Conservation (phyloP, 2,797 vertebrate species). For the Clamator glandarius region DNA sequence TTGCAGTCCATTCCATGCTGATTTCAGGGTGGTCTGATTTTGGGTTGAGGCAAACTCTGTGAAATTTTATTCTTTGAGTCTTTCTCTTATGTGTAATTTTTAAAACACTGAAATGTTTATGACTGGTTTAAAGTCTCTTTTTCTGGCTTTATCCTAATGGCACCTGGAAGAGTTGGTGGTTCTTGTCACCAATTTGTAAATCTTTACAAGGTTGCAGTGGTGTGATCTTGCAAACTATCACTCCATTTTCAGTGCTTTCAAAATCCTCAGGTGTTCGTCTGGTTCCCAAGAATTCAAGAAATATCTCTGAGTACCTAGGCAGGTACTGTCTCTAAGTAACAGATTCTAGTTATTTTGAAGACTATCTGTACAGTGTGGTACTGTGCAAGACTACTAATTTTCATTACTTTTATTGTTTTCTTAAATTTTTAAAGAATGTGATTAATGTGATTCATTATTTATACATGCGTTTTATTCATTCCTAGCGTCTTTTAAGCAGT, state of each 20-base stretch:
- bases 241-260: not conserved
- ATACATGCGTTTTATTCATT: no score
- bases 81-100: not conserved
- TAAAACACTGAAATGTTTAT: not conserved
- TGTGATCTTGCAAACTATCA: not conserved
- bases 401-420: no score
- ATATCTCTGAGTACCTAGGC: not conserved
- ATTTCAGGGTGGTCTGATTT: not conserved
- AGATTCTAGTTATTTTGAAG: no score
- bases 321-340: no score
- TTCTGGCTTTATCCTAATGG: not conserved
- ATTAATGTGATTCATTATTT: no score
- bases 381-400: no score
- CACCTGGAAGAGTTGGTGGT: not conserved
- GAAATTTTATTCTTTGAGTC: not conserved
- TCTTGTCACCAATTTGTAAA: not conserved
- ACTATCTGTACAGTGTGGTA: no score
- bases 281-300: not conserved
- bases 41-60: not conserved
- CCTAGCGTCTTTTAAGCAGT: no score
- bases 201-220: not conserved
- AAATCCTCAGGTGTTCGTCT: not conserved
- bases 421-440: no score
- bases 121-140: not conserved
- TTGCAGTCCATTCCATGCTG: not conserved